phyloP scores from a whole-genome alignment of 2,797 vertebrate species.

The Acrocephalus scirpaceus region DNA sequence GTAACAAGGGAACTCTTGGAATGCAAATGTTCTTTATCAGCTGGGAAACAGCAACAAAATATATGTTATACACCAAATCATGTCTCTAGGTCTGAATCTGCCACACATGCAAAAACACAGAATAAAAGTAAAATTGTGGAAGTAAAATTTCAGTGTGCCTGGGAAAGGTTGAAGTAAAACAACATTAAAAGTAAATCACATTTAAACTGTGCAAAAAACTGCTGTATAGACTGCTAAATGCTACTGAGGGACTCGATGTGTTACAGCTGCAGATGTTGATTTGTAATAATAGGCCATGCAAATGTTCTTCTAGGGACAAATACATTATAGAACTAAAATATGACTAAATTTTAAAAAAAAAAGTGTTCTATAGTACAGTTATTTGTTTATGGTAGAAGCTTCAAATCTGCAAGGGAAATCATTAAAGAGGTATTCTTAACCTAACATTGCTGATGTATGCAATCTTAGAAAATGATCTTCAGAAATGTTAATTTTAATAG shows the following conservation, averaged over 20 bases:
- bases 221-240: constrained; percentile 30
- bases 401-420: background rate
- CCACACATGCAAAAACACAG: background rate
- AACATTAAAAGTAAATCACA: constrained; percentile 46
- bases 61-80: background rate
- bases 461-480: background rate
- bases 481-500: background rate
- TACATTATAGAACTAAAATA: background rate
- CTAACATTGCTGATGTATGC: background rate
- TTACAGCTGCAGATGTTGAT: constrained; percentile 51
- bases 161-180: constrained; percentile 38
- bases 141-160: constrained; percentile 5
- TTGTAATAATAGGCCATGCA: background rate
- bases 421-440: background rate
- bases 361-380: background rate
- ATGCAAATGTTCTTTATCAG: constrained; percentile 21
- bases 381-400: background rate
- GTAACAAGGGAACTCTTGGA: constrained; percentile 57
- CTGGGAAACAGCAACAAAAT: background rate
- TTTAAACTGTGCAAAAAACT: background rate
- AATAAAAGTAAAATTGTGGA: background rate
- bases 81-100: constrained; percentile 12
- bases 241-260: constrained; percentile 29
- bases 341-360: background rate
- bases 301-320: constrained; percentile 30